Evolutionary conservation across 2,888 invertebrate genomes (phyloP).

Genomic region (Pheosia gnoma): DNA sequence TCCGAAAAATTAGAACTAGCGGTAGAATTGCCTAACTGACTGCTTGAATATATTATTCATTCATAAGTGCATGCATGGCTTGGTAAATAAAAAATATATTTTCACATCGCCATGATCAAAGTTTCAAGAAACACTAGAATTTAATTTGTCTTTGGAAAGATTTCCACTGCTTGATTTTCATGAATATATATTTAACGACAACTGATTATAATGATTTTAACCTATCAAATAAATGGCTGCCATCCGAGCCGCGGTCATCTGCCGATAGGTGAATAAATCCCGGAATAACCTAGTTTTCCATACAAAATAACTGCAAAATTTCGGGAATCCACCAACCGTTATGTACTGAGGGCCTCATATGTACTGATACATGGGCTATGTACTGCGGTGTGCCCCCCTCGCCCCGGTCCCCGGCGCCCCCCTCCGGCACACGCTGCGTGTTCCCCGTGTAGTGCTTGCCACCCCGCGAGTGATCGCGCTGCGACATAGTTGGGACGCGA

Average conservation of each 20-base stretch:
- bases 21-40: too few species aligned
- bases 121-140: too few species aligned
- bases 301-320: conserved; percentile 83
- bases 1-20: too few species aligned
- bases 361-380: conserved; percentile 78
- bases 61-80: too few species aligned
- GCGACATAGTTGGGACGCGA: conserved; percentile 46
- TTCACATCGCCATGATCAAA: too few species aligned
- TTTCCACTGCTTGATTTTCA: too few species aligned
- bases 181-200: background rate
- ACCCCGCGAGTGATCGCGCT: conserved; percentile 72
- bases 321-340: conserved; percentile 72
- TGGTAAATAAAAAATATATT: too few species aligned
- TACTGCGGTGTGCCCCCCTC: conserved; percentile 66
- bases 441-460: conserved; percentile 70
- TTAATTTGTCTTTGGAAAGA: too few species aligned
- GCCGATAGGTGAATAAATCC: conserved; percentile 68
- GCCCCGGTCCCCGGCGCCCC: conserved; percentile 45
- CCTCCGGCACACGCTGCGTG: conserved; percentile 53
- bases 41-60: too few species aligned
- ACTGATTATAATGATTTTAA: background rate
- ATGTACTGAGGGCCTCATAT: conserved; percentile 70
- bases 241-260: conserved; percentile 28
- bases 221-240: conserved; percentile 23
- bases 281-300: conserved; percentile 82